These are phyloP conservation scores for Dendrocincla fuliginosa DNA, from an alignment of 2,797 vertebrate genomes.

Conservation along the genomic window DNA sequence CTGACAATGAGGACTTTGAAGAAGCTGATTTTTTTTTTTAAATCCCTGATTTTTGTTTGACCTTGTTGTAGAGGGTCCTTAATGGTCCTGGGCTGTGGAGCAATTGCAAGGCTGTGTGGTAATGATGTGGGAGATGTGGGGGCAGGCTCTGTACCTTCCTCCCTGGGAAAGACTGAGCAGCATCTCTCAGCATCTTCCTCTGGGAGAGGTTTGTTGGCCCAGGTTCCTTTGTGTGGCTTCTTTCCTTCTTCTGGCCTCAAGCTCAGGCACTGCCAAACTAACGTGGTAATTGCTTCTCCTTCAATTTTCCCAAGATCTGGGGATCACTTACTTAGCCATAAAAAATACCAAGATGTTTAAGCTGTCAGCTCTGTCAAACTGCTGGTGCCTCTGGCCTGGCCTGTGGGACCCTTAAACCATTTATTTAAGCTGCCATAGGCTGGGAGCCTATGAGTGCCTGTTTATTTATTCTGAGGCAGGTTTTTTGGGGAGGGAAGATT, in stretches of 20 bases:
- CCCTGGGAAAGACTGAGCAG: neutral
- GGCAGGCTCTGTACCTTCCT: neutral
- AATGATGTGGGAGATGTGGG: too few species aligned
- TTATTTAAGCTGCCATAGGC: neutral
- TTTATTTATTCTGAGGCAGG: neutral
- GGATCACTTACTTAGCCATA: too few species aligned
- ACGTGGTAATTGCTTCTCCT: neutral
- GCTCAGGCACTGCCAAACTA: neutral
- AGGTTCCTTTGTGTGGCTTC: rapidly evolving
- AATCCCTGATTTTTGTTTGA: neutral
- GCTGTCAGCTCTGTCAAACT: neutral
- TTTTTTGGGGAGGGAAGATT: neutral
- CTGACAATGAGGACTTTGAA: neutral
- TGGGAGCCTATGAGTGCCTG: neutral
- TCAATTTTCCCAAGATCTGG: neutral
- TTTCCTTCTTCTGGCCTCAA: neutral
- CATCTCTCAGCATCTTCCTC: too few species aligned
- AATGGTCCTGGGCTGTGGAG: neutral
- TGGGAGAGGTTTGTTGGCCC: neutral
- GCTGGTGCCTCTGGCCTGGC: neutral
- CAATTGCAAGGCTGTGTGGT: rapidly evolving
- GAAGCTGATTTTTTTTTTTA: neutral
- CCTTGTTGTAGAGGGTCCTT: neutral
- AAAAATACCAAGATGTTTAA: neutral
- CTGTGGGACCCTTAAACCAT: neutral